Base-by-base conservation (phyloP, 2,888 invertebrate species). In the Sinopyrophorus schimmeli region DNA sequence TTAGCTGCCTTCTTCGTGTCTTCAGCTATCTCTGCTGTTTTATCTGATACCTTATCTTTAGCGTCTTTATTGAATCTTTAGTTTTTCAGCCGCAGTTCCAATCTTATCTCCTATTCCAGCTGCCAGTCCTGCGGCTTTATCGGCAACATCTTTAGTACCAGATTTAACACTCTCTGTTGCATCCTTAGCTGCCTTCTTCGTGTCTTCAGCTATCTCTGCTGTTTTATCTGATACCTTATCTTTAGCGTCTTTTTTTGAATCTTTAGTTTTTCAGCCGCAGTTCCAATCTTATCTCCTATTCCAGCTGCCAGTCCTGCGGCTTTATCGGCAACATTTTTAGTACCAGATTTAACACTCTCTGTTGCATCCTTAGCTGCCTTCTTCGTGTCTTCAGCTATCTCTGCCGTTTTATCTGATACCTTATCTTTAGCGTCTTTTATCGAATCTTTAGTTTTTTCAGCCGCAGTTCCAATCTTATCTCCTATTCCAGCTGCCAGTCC, bases 241-340 rank as follows among this genome's bases (percentile, higher is more conserved):
- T 9, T 34, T 34, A 5, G 18, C 10, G 9, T 26, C 9, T 26
- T 26, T 18, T 18, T 5, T 6, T 18, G 18, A 5, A 4, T 18
- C 6, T 18, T 5, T 6, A 7, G n/a, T 21, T 21, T 3, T 5
- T n/a, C 27, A 12, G 7, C 10, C 18, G 3, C 39, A 17, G 11
- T 6, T 2, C 17, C 18, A 10, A 48, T 23, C 11, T 52, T 56
- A 1, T 41, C 37, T 7, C 34, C 46, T 3, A 52, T 7, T 11
- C 26, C 23, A 6, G 37, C 18, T 6, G 53, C 30, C 27, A 53
- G 53, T 5, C 46, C 37, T 9, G 37, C 26, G 1, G 41, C 38
- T 14, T 51, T 47, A 15, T 11, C 12, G 10, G 30, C 21, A n/a
- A 23, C 24, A 17, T 37, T 32, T 42, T 44, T 28, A 20, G 37